Base-by-base conservation (phyloP, 2,888 invertebrate genomes). In the Empis stercorea region DNA sequence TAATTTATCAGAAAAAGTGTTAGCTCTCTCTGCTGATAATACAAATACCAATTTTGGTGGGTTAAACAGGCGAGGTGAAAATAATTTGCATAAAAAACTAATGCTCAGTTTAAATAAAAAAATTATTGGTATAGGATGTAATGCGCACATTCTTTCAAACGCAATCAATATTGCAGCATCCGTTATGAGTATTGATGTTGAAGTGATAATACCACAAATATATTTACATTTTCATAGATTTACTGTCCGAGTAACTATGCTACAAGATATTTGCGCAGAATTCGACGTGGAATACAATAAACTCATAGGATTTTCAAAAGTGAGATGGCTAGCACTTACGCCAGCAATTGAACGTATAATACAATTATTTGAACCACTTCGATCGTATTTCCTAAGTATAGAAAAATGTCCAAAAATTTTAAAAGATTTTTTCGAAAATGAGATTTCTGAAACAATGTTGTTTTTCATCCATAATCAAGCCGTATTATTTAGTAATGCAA, bases 341-440 rank as follows among this genome's bases (percentile, higher is more conserved):
- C 54, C 57, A 46, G 52, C 57, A 13, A 30, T 58, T 52, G 50
- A 55, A 41, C 49, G 54, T 38, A 52, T 56, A 54, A 46, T 57
- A 38, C 48, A 55, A 47, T 52, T 57, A 52, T 57, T 48, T 56
- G 52, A 57, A n/a, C 54, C 54, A 41, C 52, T 57, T 16, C 50
- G 50, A 46, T 57, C 55, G 49, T 55, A 58, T 54, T 56, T 59
- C 54, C 52, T 57, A 52, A 55, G 54, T 43, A 41, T 55, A 32
- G 55, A 56, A 44, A 57, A 57, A 54, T 56, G 54, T 54, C 57
- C 58, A 42, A 54, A 46, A 54, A 52, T 58, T 48, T 48, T 59
- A 47, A 50, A 55, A 43, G 46, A 46, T 41, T 56, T 59, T 50
- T 59, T 60, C 50, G 47, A 55, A 48, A 50, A 55, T 48, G 53